Base-by-base conservation (phyloP, 2,113 vertebrate genomes). In the Actinemys pallida region DNA sequence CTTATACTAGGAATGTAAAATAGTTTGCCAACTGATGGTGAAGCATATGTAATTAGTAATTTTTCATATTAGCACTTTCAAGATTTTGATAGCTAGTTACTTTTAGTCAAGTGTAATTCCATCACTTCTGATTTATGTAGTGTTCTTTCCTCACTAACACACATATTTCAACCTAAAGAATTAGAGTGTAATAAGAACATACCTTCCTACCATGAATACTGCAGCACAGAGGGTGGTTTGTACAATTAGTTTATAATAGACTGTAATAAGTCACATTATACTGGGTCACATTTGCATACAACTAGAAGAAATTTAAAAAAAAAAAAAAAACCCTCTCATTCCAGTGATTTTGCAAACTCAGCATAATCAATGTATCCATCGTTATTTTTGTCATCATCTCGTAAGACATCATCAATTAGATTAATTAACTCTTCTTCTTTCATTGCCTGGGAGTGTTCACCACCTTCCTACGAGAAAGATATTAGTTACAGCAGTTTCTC, bases 331-430 rank as follows among this genome's bases (percentile, higher is more conserved):
- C 45, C 45, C 45, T 45, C 80, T 98, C 98, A 99, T 95, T 99
- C 99, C 93, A 99, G 98, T 8, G 99, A 99, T 95, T 99, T 99
- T 89, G 99, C 99, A 84, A 99, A 99, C 95, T 99, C 99, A 16
- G 99, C 99, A 59, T 99, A 99, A 97, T 99, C 99, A 56, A 99
- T 99, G 96, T 99, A 99, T 25, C 99, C 99, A 0, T 99, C 99
- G 1, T 99, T 99, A 98, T 99, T 99, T 97, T 99, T 99, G 97
- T 99, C 99, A 53, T 99, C 99, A 10, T 99, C 99, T 94, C 92
- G 98, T 92, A 99, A 98, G 81, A 99, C 99, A 4, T 99, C 99
- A 76, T 99, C 99, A 78, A 99, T 99, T 83, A 99, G 98, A 85
- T 45, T 97, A 11, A 99, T 99, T 10, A 99, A 98, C 27, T 99